A percentile compares a stretch with the other conserved stretches of the same genome.
phyloP scores from a whole-genome alignment of 2,888 invertebrate species.

The Apoda limacodes region DNA sequence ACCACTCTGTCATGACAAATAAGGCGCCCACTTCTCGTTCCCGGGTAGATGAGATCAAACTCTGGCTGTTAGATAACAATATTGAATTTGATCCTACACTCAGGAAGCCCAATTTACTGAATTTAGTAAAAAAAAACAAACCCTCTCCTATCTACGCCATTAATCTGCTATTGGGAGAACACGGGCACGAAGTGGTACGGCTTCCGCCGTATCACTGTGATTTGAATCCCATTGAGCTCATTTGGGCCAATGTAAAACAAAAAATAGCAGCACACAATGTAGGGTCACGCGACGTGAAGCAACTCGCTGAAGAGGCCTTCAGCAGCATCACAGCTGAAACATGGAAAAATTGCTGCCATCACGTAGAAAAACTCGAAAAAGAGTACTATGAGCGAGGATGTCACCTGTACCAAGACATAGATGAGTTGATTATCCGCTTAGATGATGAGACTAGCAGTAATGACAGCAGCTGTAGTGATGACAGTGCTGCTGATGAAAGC shows the following conservation, averaged over 20 bases:
- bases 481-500: too few species aligned
- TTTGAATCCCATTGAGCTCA: too few species aligned
- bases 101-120: constrained; percentile 16
- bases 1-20: too few species aligned
- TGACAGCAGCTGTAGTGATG: constrained; percentile 5
- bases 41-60: constrained; percentile 12
- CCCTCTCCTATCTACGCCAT: constrained; percentile 2
- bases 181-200: too few species aligned
- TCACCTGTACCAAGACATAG: constrained; percentile 12
- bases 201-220: too few species aligned
- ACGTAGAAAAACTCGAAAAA: too few species aligned
- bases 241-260: too few species aligned
- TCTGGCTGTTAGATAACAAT: constrained; percentile 18
- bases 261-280: constrained; percentile 2
- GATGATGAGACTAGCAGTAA: constrained; percentile 14
- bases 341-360: too few species aligned
- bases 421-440: constrained; percentile 9
- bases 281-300: constrained; percentile 3
- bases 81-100: constrained; percentile 15
- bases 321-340: too few species aligned
- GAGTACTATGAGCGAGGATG: constrained; percentile 13
- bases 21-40: constrained; percentile 4
- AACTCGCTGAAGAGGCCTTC: background rate
- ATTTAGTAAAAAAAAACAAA: constrained; percentile 16
- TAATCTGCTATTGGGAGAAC: too few species aligned